Evolutionary conservation across 1,140 invertebrate genomes (phyloP), one percentile per base, ranked within the genome.

Genomic region (Pachyrhynchus sulphureomaculatus): DNA sequence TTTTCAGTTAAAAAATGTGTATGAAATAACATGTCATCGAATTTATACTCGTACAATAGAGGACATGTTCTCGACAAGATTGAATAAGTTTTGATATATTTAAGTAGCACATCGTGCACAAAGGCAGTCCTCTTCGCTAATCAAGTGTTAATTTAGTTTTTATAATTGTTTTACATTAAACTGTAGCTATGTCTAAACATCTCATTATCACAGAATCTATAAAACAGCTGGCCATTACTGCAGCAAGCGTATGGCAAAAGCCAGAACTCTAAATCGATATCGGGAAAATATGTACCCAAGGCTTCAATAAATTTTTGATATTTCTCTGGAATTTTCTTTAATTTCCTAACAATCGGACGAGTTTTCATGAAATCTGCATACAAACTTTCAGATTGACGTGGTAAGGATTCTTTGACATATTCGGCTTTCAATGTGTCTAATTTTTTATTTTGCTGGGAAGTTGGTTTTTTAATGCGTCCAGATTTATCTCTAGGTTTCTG

Each of bases 221-320:
- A 73, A 45, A 65, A 71, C 2, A 71, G 49, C 15, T 71, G 71
- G 1, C 69, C 71, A 33, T 68, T 60, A 32, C 41, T 61, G 41
- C 64, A 73, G 55, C 68, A 71, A 12, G 65, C 69, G 33, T 70
- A 73, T 8, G 71, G 71, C 21, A 68, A 41, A 21, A 71, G 53
- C 33, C 68, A 41, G 18, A 45, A 32, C 2, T 65, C 60, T 10
- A 71, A 61, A 66, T 73, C 68, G 13, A 68, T 48, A 29, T 71
- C 68, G 0, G 69, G 69, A 65, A 71, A 73, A 51, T 67, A 67
- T 47, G 45, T 62, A 2, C 34, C 51, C 4, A 73, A 12, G n/a
- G 66, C 32, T 41, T 73, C 69, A 39, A 73, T 47, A 20, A 68
- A 71, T 44, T 54, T 67, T 44, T 67, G 64, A 37, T 57, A 68